Conservation (phyloP, 2,888 invertebrate species). For the Tenthredo distinguenda region DNA sequence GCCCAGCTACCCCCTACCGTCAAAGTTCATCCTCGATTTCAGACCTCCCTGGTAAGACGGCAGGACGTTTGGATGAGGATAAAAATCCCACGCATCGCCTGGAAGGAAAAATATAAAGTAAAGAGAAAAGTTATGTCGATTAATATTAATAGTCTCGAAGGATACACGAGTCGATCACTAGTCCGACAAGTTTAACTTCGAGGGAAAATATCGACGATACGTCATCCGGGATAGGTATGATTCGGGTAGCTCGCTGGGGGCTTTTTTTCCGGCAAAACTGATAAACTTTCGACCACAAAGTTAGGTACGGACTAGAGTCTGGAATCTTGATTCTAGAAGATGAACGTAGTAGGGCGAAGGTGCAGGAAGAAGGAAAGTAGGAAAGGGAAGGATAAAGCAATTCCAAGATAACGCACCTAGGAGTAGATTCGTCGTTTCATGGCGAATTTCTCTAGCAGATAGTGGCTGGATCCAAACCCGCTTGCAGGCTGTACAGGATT, state of each 20-base stretch:
- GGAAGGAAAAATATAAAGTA: neutral
- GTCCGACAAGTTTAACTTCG: neutral
- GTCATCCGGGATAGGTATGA: neutral
- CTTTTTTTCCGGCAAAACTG: neutral
- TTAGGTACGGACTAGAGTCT: neutral
- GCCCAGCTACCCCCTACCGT: neutral
- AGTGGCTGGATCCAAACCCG: neutral
- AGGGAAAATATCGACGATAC: neutral
- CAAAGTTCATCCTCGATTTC: slow-evolving; percentile 3
- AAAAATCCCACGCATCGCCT: neutral
- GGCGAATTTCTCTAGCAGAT: neutral
- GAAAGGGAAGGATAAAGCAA: slow-evolving; percentile 16
- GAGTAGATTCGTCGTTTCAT: slow-evolving; percentile 20
- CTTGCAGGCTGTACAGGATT: slow-evolving; percentile 9
- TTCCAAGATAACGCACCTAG: slow-evolving; percentile 16
- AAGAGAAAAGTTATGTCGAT: neutral
- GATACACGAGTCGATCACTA: neutral
- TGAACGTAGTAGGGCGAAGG: slow-evolving; percentile 6
- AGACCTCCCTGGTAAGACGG: neutral
- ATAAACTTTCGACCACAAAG: slow-evolving; percentile 15
- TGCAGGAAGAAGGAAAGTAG: neutral
- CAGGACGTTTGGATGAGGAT: neutral
- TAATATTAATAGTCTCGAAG: neutral
- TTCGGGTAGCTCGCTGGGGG: neutral
- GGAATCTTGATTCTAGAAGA: slow-evolving; percentile 10